Evolutionary conservation across 2,797 vertebrate genomes (phyloP).

Genomic region (Antrozous pallidus): DNA sequence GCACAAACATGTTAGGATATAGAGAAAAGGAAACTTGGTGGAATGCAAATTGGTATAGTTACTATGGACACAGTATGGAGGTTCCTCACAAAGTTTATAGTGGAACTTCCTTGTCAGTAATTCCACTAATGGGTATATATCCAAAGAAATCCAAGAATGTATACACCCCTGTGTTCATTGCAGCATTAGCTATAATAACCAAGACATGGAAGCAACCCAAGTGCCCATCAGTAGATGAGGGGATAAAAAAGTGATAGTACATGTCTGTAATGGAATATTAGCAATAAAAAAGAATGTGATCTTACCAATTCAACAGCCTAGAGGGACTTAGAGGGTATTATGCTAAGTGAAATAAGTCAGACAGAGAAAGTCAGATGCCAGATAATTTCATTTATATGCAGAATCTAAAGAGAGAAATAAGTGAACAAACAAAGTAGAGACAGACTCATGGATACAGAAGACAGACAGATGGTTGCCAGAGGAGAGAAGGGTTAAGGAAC

Average conservation of each 20-base stretch:
- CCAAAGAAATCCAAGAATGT: neutral
- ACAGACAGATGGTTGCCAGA: neutral
- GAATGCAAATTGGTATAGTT: neutral
- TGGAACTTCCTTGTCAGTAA: neutral
- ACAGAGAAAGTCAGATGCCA: neutral
- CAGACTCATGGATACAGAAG: neutral
- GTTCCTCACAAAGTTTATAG: neutral
- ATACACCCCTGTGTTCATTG: neutral
- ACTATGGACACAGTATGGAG: neutral
- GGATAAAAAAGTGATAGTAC: neutral
- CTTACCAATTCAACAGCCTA: neutral
- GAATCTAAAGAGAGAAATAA: neutral
- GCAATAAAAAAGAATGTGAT: neutral
- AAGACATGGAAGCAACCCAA: neutral
- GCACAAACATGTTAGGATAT: neutral
- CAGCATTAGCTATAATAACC: neutral
- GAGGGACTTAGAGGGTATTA: neutral
- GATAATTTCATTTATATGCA: neutral
- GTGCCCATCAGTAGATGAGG: neutral
- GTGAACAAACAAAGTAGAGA: neutral
- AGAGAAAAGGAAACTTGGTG: neutral
- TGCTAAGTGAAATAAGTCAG: neutral
- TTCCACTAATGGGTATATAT: neutral
- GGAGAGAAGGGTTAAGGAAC: neutral
- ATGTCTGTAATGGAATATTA: neutral